Evolutionary conservation across 64 coral and sea anemone genomes (phyloP), one percentile per base, ranked within the genome.

Genomic region (Hydrozoanthus tunicans): DNA sequence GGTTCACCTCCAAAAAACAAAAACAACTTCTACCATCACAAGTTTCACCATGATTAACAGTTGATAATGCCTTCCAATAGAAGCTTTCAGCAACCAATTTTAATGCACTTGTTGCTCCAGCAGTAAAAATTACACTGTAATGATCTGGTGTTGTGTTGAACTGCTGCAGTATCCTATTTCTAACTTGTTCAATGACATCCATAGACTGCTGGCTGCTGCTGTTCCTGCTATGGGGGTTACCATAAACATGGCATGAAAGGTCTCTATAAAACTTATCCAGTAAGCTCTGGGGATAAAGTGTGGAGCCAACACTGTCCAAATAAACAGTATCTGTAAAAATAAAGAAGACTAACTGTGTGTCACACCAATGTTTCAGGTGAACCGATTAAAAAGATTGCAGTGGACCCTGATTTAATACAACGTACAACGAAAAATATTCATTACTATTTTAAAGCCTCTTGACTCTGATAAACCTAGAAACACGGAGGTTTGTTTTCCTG

Each of bases 161-260:
- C 10, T 92, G 90, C 13, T 62, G 53, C 17, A 99, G 92, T 58
- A 99, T 92, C 62, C 79, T 89, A 55, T 91, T 77, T 58, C 97
- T 83, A 23, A 92, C 92, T 83, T 99, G 92, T 61, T 95, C 88
- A 77, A 94, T 82, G 27, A 62, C 70, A 77, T 94, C 90, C 56
- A 82, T 90, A 58, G 94, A 79, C 27, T 83, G 79, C 43, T 96
- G 91, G 68, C 97, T 99, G 77, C 94, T 96, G 3, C 15, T 92
- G 77, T 85, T 96, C 6, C 85, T 86, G 66, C 97, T 99, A 56
- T 99, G 97, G 5, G 97, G 97, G 53, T 99, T 99, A 4, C 97
- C 94, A 92, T 99, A 99, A 5, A 96, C 79, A 76, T 96, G 91
- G 13, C 69, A 61, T 14, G 84, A 85, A 6, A 99, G 89, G 60